phyloP scores from a whole-genome alignment of 2,113 vertebrate species.

The Rattus rattus region DNA sequence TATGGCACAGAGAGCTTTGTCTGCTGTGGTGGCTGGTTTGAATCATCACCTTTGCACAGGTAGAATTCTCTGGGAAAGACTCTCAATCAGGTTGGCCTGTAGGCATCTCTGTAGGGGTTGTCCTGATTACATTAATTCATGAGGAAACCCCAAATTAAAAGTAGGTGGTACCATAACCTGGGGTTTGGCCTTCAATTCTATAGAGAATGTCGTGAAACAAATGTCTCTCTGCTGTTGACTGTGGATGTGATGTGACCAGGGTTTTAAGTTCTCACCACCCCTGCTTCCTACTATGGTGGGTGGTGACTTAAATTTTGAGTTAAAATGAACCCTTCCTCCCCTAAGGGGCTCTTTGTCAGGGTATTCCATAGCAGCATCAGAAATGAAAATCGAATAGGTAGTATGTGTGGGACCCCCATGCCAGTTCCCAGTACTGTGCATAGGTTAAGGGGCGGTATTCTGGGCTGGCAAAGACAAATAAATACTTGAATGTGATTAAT shows the following conservation, averaged over 20 bases:
- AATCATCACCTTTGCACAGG: too few relatives aligned
- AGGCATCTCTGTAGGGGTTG: too few relatives aligned
- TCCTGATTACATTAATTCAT: neutral
- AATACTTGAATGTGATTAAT: conserved; percentile 4
- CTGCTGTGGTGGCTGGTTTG: neutral
- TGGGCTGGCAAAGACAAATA: conserved; percentile 11
- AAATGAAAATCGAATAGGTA: neutral
- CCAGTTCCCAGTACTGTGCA: neutral
- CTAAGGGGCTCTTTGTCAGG: neutral
- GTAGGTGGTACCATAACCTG: neutral
- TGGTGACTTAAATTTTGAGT: neutral
- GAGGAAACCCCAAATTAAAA: neutral
- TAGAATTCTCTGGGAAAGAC: neutral
- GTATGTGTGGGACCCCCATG: neutral
- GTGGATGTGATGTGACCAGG: neutral
- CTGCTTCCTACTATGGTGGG: neutral
- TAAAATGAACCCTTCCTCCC: neutral
- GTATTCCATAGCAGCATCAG: too few relatives aligned
- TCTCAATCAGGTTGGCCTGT: neutral
- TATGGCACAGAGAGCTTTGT: neutral
- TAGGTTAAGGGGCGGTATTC: neutral
- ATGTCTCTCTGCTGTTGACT: neutral
- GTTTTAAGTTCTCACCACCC: neutral
- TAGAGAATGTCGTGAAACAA: neutral
- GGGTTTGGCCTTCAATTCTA: neutral